These are phyloP conservation scores for Drosophila parvula DNA, from an alignment of 1,140 invertebrate genomes.

Conservation along the genomic window DNA sequence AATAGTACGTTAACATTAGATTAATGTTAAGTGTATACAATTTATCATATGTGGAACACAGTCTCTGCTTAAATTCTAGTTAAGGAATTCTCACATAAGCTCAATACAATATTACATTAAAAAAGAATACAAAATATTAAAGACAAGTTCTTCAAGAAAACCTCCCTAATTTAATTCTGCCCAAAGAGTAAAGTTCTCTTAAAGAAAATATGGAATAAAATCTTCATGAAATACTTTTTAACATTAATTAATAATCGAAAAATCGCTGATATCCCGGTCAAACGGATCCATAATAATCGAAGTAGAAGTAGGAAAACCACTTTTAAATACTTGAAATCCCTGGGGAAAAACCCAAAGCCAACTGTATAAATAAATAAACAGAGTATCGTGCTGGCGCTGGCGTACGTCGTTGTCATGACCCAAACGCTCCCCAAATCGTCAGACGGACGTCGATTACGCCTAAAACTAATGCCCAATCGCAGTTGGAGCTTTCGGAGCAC, in stretches of 20 bases:
- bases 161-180: background rate
- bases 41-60: background rate
- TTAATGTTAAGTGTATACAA: background rate
- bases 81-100: background rate
- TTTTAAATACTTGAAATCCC: conserved; percentile 6
- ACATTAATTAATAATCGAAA: background rate
- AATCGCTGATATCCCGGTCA: background rate
- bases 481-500: conserved; percentile 17
- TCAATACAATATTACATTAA: no score
- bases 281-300: conserved; percentile 1
- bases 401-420: conserved; percentile 7
- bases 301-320: background rate
- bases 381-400: conserved; percentile 8
- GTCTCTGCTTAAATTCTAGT: background rate
- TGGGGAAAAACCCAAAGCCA: conserved; percentile 7
- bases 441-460: conserved; percentile 34
- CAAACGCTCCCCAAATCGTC: conserved; percentile 26
- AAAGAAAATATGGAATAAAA: background rate
- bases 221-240: background rate
- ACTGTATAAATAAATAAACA: conserved; percentile 9
- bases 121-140: no score
- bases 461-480: conserved; percentile 40
- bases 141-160: background rate
- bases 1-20: no score
- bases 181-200: background rate